Base-by-base conservation (phyloP, 1,140 invertebrate genomes). In the Tachypleus tridentatus region DNA sequence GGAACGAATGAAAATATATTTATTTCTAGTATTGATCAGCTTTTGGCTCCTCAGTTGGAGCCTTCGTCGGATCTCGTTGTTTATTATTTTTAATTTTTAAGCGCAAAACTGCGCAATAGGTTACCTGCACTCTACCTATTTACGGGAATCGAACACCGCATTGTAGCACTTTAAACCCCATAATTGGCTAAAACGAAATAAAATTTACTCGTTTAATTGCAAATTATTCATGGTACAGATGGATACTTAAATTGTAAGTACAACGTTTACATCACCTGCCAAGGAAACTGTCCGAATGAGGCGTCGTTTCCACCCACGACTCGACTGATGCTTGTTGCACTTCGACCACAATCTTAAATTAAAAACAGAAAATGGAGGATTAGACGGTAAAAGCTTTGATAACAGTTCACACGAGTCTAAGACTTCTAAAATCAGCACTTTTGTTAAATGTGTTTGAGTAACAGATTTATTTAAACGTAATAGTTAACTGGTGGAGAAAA, bases 231-330 rank as follows among this genome's bases (percentile, higher is more conserved):
- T 29, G 29, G 29, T 29, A 29, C 29, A 29, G 29, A 29, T 29
- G 29, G 29, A 29, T 29, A 29, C 29, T 29, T 29, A 29, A 29
- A 29, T 2, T 29, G 29, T 29, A 29, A 29, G 29, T 29, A 29
- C n/a, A n/a, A n/a, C n/a, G n/a, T n/a, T n/a, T n/a, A n/a, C 29
- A 70, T 75, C 75, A 85, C 85, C 82, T 94, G 91, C 92, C 93
- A 96, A 50, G 93, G 93, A 76, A 95, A 96, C 63, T 88, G 90
- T 57, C 91, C 93, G 76, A 95, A 95, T 52, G 90, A 91, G 0
- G 91, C 90, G 74, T 94, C 91, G 72, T 93, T 89, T 1, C 93
- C 93, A 5, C 92, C 92, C 57, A 96, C 92, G 67, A 96, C 94
- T 71, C 93, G 80, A 89, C 91, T 72, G 50, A 71, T 66, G 86